Evolutionary conservation across 2,888 invertebrate species (phyloP), one percentile per base, ranked within the genome.

Genomic region (Morinoia aosen): DNA sequence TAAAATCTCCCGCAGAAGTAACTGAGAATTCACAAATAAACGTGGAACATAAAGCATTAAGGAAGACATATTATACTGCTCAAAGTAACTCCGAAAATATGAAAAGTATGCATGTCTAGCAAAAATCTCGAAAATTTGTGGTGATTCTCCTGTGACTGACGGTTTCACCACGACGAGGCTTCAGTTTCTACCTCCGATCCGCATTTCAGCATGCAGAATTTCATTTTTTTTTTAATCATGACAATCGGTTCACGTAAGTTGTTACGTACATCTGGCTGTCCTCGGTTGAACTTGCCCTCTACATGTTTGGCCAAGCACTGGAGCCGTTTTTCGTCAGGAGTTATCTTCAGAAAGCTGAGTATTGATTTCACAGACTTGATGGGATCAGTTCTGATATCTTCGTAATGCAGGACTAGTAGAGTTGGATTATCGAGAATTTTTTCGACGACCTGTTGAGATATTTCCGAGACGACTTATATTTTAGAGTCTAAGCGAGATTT

Each of bases 371-470:
- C n/a, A 48, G 61, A 56, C 64, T 5, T 91, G 39, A 95, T 58
- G n/a, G 95, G 95, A n/a, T 61, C 95, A 64, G 64, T 93, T 95
- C 97, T 96, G 48, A 97, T 96, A 56, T 97, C 96, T 96, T 97
- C 97, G 96, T 97, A 97, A 95, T 97, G 97, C 5, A 97, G 96
- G 25, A 97, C 97, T 95, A 97, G 96, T 40, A 97, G 97, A 16
- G 90, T 90, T 3, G 40, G 40, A 1, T 40, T 40, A 16, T 39
- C 19, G 40, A 90, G 39, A 48, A 40, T 40, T 48, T 40, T 90
- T 39, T 11, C 39, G 40, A 40, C 90, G 33, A 64, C 7, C 64
- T 64, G 64, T 64, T 64, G 16, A 16, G 33, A 64, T 48, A n/a
- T n/a, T n/a, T n/a, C n/a, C n/a, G n/a, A n/a, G n/a, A n/a, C n/a